Evolutionary conservation across 2,888 invertebrate species (phyloP).

Genomic region (Caenorhabditis macrosperma): DNA sequence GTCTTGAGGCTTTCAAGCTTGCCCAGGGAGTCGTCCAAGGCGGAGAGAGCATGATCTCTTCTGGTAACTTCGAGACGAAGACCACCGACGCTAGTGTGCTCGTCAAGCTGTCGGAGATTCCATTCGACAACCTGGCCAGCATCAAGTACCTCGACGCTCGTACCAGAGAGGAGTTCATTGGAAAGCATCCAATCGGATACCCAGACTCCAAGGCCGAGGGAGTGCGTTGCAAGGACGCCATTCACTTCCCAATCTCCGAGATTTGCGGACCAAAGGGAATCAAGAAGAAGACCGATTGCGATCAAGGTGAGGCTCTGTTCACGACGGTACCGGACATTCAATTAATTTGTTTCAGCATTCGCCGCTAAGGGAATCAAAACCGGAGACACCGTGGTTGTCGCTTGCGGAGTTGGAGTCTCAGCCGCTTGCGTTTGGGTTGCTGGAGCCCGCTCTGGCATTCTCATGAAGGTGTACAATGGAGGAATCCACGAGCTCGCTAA

Average conservation of each 20-base stretch:
- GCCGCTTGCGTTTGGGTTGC: conserved; percentile 56
- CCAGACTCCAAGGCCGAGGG: conserved; percentile 47
- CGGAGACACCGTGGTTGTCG: conserved; percentile 51
- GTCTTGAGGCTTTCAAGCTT: conserved; percentile 67
- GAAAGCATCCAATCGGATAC: conserved; percentile 56
- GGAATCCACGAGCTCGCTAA: conserved; percentile 55
- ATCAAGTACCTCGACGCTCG: conserved; percentile 58
- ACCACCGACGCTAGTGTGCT: conserved; percentile 32
- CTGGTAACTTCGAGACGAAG: conserved; percentile 54
- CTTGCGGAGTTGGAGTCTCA: conserved; percentile 48
- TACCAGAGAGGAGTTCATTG: conserved; percentile 51
- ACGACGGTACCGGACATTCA: too few species aligned
- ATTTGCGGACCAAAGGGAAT: conserved; percentile 56
- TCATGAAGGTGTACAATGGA: conserved; percentile 53
- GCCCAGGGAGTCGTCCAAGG: conserved; percentile 52
- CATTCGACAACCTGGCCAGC: conserved; percentile 50
- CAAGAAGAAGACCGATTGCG: conserved; percentile 62
- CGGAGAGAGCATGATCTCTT: conserved; percentile 53
- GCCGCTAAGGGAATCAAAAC: conserved; percentile 53
- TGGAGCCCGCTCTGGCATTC: conserved; percentile 48
- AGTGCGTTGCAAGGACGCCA: conserved; percentile 51
- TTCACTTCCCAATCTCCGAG: conserved; percentile 55
- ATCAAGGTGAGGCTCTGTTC: conserved; percentile 19
- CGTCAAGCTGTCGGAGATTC: conserved; percentile 46
- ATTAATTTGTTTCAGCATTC: conserved; percentile 37